Percentiles rank a stretch among this genome's conserved stretches.
Conservation (phyloP, 2,888 invertebrate genomes). For the Exephanes ischioxanthus region DNA sequence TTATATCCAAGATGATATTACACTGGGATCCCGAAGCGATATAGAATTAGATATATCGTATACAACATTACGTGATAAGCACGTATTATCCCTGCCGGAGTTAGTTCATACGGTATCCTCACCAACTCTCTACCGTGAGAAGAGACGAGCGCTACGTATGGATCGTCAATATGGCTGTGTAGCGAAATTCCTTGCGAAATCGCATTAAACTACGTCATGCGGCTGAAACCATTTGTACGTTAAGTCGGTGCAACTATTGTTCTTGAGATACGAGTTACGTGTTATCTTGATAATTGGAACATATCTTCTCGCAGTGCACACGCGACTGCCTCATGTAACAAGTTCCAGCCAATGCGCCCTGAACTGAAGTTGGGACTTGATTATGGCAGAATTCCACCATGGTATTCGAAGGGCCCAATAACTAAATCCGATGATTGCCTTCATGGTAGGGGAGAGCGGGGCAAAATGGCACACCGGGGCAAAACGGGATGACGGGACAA, state of each 20-base stretch:
- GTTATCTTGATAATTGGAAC: background rate
- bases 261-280: background rate
- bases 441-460: too few species aligned
- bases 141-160: slow-evolving; percentile 6
- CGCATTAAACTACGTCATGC: slow-evolving; percentile 4
- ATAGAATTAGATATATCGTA: slow-evolving; percentile 34
- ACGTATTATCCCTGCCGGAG: slow-evolving; percentile 52
- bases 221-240: background rate
- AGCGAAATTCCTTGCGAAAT: background rate
- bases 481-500: too few species aligned
- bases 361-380: background rate
- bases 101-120: slow-evolving; percentile 6
- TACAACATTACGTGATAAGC: slow-evolving; percentile 59
- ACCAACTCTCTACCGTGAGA: slow-evolving; percentile 12
- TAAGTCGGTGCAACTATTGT: background rate
- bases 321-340: background rate
- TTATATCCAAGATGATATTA: slow-evolving; percentile 65
- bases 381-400: background rate
- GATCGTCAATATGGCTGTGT: slow-evolving; percentile 7
- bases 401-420: too few species aligned
- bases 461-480: too few species aligned
- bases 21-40: slow-evolving; percentile 50
- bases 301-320: background rate
- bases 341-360: background rate
- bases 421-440: too few species aligned